Evolutionary conservation across 2,888 invertebrate species (phyloP), one percentile per base, ranked within the genome.

Genomic region (Macrophya alboannulata): DNA sequence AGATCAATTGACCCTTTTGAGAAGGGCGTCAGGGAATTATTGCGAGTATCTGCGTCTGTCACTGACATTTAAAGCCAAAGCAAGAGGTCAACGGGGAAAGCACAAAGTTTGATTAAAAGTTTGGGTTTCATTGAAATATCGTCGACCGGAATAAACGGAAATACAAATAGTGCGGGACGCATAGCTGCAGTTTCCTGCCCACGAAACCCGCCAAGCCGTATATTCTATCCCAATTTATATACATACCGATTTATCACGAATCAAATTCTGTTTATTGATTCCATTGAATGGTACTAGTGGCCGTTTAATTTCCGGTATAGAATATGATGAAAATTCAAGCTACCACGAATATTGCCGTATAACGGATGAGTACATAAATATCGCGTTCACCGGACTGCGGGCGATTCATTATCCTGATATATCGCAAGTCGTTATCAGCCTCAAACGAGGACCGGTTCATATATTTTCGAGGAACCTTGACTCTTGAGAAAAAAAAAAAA

Each of bases 271-370:
- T 68, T 68, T 68, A 68, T 68, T 37, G 37, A 68, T 31, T 31
- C 12, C 31, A 17, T 37, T 17, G 31, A 68, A 68, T 8, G 31
- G 68, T 21, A 25, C 25, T 31, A 6, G 15, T 21, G 15, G 15
- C 25, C 37, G 37, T 68, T 25, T 68, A 68, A 68, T 68, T 68
- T 68, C 68, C 68, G 68, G 68, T 31, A 10, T 21, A 55, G 55
- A 8, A 31, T 17, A 68, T 68, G 68, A 37, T 68, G 12, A 8
- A 68, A 68, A 31, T 68, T 68, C 31, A 68, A 68, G 15, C 25
- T 68, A 37, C 17, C 12, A 68, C 31, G 25, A 68, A 68, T 68
- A 17, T 55, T 55, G 55, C n/a, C 8, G 55, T 55, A n/a, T 55
- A n/a, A 55, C 8, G n/a, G 55, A n/a, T 55, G n/a, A 55, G n/a